phyloP scores from a whole-genome alignment of 2,888 invertebrate genomes.

The Mycalesis mineus region DNA sequence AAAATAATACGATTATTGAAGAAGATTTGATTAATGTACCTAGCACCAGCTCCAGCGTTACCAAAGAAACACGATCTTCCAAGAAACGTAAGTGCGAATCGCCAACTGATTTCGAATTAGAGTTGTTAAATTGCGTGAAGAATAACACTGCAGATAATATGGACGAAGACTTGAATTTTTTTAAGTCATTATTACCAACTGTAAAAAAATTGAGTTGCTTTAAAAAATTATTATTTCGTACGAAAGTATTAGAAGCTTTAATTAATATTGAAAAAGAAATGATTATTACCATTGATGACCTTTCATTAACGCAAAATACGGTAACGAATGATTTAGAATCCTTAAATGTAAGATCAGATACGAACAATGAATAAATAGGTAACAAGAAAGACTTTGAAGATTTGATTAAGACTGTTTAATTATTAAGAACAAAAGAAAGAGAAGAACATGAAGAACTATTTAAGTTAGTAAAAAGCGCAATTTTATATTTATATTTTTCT shows the following conservation, averaged over 20 bases:
- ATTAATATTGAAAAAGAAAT: constrained; percentile 34
- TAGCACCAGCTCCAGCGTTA: constrained; percentile 13
- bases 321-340: constrained; percentile 31
- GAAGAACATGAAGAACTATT: neutral
- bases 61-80: constrained; percentile 30
- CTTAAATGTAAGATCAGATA: constrained; percentile 29
- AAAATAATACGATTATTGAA: neutral
- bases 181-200: constrained; percentile 31
- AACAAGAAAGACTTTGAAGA: neutral
- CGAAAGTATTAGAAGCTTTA: constrained; percentile 31
- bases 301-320: constrained; percentile 32
- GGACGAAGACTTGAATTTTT: constrained; percentile 34
- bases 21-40: neutral
- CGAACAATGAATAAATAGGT: neutral
- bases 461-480: neutral
- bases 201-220: constrained; percentile 31
- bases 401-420: neutral
- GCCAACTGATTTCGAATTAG: constrained; percentile 31
- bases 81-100: constrained; percentile 31
- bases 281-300: constrained; percentile 31
- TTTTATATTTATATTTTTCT: neutral
- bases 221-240: constrained; percentile 33
- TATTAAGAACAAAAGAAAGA: neutral
- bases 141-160: constrained; percentile 30
- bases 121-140: constrained; percentile 32